Evolutionary conservation across 2,113 vertebrate genomes (phyloP), one percentile per base, ranked within the genome.

Genomic region (Ciconia boyciana): DNA sequence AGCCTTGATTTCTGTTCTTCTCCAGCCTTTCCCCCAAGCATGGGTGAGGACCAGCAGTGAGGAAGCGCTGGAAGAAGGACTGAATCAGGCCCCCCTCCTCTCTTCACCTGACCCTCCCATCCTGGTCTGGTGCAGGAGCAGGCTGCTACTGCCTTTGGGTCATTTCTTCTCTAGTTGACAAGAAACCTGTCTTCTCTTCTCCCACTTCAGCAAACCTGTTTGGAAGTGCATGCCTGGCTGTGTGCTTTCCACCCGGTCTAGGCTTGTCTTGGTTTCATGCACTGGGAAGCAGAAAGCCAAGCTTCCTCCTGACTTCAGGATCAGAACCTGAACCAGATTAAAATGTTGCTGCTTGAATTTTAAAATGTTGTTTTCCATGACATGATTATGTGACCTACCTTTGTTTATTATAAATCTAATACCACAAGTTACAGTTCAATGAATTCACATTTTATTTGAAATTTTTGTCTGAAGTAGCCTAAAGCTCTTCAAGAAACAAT

Each of bases 381-480:
- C 83, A 43, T 72, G 86, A 97, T 98, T 84, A 98, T 97, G 97
- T 97, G 95, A 98, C 98, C 98, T 98, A 92, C 97, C 98, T 98
- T 97, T 99, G 98, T 99, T 99, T 98, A 98, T 98, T 97, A 98
- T 98, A 98, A 98, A 98, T 97, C 96, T 97, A 97, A 98, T 98
- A 97, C 98, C 58, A 90, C 89, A 87, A 89, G 99, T 98, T 98
- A 98, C 99, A 98, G 98, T 98, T 98, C 98, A 98, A 83, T 96
- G 98, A 92, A 96, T 98, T 98, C 97, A 81, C 97, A 98, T 98
- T 99, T 98, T 98, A 97, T 97, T 97, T 98, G 96, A 97, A 92
- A 46, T 96, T 93, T 90, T 87, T 95, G 90, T 92, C 91, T 79
- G 93, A 95, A 97, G 98, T 97, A 90, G 98, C 99, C 99, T 97